phyloP scores from a whole-genome alignment of 2,888 invertebrate genomes.

The Melieria picta region DNA sequence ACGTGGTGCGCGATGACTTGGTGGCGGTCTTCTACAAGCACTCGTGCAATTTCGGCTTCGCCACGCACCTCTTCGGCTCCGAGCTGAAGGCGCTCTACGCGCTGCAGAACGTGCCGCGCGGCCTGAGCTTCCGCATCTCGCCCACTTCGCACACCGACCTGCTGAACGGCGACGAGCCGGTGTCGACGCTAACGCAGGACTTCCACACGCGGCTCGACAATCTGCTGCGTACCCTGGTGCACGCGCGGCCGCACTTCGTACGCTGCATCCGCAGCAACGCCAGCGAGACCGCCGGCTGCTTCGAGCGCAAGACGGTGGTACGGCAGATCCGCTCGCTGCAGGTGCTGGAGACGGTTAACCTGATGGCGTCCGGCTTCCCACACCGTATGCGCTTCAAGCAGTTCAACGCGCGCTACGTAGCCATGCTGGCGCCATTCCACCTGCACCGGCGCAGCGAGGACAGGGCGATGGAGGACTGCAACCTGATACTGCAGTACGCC shows the following conservation, averaged over 20 bases:
- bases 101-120: conserved; percentile 78
- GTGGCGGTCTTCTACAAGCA: conserved; percentile 93
- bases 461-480: conserved; percentile 80
- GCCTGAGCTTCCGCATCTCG: conserved; percentile 87
- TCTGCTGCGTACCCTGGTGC: conserved; percentile 88
- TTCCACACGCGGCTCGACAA: conserved; percentile 95
- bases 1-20: conserved; percentile 90
- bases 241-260: conserved; percentile 94
- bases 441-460: conserved; percentile 74
- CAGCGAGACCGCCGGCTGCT: conserved; percentile 81
- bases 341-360: conserved; percentile 92
- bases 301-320: conserved; percentile 86
- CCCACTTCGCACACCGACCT: conserved; percentile 88
- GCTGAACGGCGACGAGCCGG: conserved; percentile 84
- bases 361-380: conserved; percentile 95
- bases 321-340: conserved; percentile 89
- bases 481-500: conserved; percentile 78
- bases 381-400: conserved; percentile 95
- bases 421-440: conserved; percentile 84
- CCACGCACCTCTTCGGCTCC: conserved; percentile 92
- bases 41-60: conserved; percentile 95
- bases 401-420: conserved; percentile 86
- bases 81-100: conserved; percentile 87
- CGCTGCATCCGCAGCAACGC: conserved; percentile 91
- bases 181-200: conserved; percentile 92